Percentiles rank a stretch among this genome's conserved stretches.
These are phyloP conservation scores for Bicyclus anynana DNA, from an alignment of 1,140 invertebrate genomes.

Conservation along the genomic window DNA sequence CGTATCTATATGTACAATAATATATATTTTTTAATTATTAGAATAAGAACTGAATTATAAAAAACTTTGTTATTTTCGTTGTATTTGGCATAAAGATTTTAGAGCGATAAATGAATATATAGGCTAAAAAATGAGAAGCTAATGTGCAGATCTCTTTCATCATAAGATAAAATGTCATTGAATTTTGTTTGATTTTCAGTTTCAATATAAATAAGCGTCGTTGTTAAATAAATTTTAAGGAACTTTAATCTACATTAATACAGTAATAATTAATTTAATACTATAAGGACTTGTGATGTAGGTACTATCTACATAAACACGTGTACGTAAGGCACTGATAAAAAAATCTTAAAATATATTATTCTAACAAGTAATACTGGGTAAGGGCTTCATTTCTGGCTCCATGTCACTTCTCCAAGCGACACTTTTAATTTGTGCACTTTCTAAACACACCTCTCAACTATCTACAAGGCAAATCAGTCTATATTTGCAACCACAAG, in stretches of 20 bases:
- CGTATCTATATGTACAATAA: neutral
- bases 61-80: neutral
- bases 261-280: neutral
- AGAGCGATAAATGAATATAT: neutral
- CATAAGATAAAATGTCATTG: neutral
- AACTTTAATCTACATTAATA: neutral
- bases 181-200: neutral
- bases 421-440: conserved; percentile 10
- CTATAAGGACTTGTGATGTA: conserved; percentile 16
- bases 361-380: conserved; percentile 39
- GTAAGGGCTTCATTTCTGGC: conserved; percentile 24
- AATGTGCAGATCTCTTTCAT: neutral
- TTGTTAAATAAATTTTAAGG: neutral
- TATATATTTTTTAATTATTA: neutral
- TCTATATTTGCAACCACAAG: conserved; percentile 32
- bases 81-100: neutral
- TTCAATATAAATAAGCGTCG: neutral
- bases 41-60: neutral
- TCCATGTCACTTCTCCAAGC: neutral
- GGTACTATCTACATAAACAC: conserved; percentile 14
- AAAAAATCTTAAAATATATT: conserved; percentile 10
- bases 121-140: too few species aligned
- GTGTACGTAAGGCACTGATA: conserved; percentile 21
- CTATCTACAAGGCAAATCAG: conserved; percentile 38
- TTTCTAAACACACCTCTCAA: conserved; percentile 8